phyloP scores from a whole-genome alignment of 2,888 invertebrate genomes.

The Ellobium chinense region DNA sequence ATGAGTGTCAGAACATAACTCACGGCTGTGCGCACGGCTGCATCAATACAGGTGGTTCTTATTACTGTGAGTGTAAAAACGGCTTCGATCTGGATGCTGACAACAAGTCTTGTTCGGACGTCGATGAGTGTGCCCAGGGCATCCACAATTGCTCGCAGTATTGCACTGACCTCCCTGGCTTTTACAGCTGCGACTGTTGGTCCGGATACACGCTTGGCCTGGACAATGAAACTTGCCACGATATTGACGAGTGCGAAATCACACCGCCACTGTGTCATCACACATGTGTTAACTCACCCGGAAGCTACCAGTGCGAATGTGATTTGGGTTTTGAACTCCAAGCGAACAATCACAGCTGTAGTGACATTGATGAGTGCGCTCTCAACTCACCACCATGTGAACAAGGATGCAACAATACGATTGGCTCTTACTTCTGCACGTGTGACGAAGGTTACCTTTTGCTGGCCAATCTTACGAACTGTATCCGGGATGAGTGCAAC shows the following conservation, averaged over 20 bases:
- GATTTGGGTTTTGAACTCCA: background rate
- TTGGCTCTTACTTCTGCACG: conserved; percentile 17
- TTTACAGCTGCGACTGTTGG: conserved; percentile 53
- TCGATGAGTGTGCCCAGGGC: conserved; percentile 44
- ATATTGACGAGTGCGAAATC: too few species aligned
- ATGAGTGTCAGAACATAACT: background rate
- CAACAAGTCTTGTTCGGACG: conserved; percentile 5
- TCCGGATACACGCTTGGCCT: background rate
- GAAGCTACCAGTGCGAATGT: conserved; percentile 11
- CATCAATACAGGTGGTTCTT: conserved; percentile 69
- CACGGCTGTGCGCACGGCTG: background rate
- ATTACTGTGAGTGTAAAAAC: conserved; percentile 60
- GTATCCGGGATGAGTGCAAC: too few species aligned
- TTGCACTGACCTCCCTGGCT: conserved; percentile 54
- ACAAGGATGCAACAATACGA: conserved; percentile 24
- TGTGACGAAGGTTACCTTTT: conserved; percentile 26
- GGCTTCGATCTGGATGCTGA: conserved; percentile 63
- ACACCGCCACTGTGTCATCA: too few species aligned
- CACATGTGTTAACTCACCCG: background rate
- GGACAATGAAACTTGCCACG: conserved; percentile 68
- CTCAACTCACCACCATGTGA: background rate
- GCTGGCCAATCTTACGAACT: too few species aligned
- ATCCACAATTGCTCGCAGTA: conserved; percentile 52
- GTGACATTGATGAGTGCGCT: conserved; percentile 26
- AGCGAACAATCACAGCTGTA: background rate